Conservation (phyloP, 2,797 vertebrate genomes). For the Anguilla obscura region DNA sequence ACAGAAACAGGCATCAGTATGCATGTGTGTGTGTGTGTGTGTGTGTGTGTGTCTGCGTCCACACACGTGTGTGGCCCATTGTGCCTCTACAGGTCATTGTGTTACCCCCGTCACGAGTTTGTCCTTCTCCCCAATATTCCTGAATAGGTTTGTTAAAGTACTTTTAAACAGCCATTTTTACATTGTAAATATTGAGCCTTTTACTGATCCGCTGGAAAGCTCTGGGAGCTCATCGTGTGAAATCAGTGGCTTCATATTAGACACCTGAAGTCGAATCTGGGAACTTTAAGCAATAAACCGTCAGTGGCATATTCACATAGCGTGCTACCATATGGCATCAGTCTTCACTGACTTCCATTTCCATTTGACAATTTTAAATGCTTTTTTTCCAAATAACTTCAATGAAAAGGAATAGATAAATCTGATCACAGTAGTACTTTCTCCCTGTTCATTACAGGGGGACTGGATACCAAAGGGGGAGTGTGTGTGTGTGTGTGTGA, state of each 20-base stretch:
- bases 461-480: conserved; percentile 48
- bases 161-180: conserved; percentile 76
- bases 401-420: background rate
- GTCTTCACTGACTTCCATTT: conserved; percentile 56
- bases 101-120: conserved; percentile 62
- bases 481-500: conserved; percentile 25
- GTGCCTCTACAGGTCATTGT: conserved; percentile 49
- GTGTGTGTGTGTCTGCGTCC: conserved; percentile 24
- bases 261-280: conserved; percentile 71
- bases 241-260: conserved; percentile 67
- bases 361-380: conserved; percentile 51
- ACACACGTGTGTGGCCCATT: conserved; percentile 60
- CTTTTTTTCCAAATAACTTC: conserved; percentile 43
- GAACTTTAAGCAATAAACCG: conserved; percentile 78
- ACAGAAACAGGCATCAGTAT: conserved; percentile 31
- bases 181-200: conserved; percentile 70
- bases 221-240: conserved; percentile 56
- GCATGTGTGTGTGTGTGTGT: background rate
- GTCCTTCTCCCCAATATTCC: conserved; percentile 53
- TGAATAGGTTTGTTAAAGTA: conserved; percentile 67
- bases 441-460: conserved; percentile 33
- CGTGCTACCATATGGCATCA: conserved; percentile 61
- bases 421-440: conserved; percentile 29
- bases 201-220: conserved; percentile 67
- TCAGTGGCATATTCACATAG: conserved; percentile 59